Evolutionary conservation across 2,888 invertebrate genomes (phyloP).

Genomic region (Protodeltote pygarga): DNA sequence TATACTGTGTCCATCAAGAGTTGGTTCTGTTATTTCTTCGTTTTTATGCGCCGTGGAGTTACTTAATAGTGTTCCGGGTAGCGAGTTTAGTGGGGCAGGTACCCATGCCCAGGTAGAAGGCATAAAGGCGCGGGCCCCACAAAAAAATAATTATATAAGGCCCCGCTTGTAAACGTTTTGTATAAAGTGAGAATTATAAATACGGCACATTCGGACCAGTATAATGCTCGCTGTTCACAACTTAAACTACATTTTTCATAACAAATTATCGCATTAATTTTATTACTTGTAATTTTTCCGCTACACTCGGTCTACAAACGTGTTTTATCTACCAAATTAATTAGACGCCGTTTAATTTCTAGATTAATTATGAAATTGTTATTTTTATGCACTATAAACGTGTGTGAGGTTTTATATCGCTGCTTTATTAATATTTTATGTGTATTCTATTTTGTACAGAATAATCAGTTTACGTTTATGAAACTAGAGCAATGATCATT

Average conservation of each 20-base stretch:
- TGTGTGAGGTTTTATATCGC: background rate
- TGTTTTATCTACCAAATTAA: slow-evolving; percentile 49
- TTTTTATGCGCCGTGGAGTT: slow-evolving; percentile 77
- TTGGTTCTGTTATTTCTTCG: slow-evolving; percentile 68
- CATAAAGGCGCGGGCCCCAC: slow-evolving; percentile 60
- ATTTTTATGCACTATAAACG: slow-evolving; percentile 7
- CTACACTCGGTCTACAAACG: slow-evolving; percentile 38
- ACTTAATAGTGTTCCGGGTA: slow-evolving; percentile 83
- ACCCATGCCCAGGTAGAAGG: slow-evolving; percentile 73
- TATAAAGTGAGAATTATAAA: slow-evolving; percentile 59
- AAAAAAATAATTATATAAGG: slow-evolving; percentile 66
- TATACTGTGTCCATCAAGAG: slow-evolving; percentile 67
- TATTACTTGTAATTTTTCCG: slow-evolving; percentile 51
- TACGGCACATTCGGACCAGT: slow-evolving; percentile 38
- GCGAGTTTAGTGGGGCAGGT: slow-evolving; percentile 75
- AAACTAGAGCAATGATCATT: slow-evolving; percentile 24
- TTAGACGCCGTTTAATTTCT: slow-evolving; percentile 54
- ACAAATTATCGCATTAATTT: slow-evolving; percentile 51
- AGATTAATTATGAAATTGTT: slow-evolving; percentile 36
- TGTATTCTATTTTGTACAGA: background rate
- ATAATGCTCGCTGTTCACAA: slow-evolving; percentile 28
- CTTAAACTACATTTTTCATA: slow-evolving; percentile 39
- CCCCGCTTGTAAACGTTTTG: slow-evolving; percentile 58
- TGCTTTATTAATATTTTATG: background rate
- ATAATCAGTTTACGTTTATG: slow-evolving; percentile 5